Evolutionary conservation across 35 echinoderm and acorn worm species (phyloP).

Genomic region (Hemicentrotus pulcherrimus): DNA sequence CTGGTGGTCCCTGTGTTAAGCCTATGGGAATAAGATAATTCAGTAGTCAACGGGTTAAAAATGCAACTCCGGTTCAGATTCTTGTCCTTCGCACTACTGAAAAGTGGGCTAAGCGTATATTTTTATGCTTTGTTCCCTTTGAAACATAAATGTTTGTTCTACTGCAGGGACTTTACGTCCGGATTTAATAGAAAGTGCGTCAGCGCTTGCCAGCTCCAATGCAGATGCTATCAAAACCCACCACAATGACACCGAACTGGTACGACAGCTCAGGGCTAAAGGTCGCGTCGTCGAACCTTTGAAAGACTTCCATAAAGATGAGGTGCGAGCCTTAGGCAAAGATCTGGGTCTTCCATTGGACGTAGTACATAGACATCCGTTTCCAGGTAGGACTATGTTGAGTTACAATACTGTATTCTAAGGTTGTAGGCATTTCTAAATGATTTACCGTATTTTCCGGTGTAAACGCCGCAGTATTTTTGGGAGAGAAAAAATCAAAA

Average conservation of each 20-base stretch:
- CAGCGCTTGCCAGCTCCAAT: slow-evolving; percentile 77
- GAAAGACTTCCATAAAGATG: slow-evolving; percentile 95
- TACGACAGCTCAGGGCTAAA: slow-evolving; percentile 76
- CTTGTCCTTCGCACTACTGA: no score
- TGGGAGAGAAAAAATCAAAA: no score
- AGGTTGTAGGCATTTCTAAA: background rate
- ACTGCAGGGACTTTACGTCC: slow-evolving; percentile 83
- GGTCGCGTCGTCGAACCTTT: slow-evolving; percentile 93
- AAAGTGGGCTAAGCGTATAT: no score
- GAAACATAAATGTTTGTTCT: background rate
- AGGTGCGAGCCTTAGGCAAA: slow-evolving; percentile 73
- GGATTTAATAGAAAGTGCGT: slow-evolving; percentile 97
- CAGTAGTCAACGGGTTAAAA: no score
- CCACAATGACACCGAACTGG: slow-evolving; percentile 87
- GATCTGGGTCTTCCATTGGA: slow-evolving; percentile 90
- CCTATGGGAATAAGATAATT: no score
- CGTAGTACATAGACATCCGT: slow-evolving; percentile 91
- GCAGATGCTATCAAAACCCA: slow-evolving; percentile 97
- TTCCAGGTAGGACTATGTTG: slow-evolving; percentile 69
- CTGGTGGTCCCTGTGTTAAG: no score
- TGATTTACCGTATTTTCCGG: no score
- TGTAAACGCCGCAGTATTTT: no score
- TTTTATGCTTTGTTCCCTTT: no score
- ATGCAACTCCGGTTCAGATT: no score
- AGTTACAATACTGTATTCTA: background rate